Conservation (phyloP, 2,797 vertebrate species). For the Sebastes oblongus region DNA sequence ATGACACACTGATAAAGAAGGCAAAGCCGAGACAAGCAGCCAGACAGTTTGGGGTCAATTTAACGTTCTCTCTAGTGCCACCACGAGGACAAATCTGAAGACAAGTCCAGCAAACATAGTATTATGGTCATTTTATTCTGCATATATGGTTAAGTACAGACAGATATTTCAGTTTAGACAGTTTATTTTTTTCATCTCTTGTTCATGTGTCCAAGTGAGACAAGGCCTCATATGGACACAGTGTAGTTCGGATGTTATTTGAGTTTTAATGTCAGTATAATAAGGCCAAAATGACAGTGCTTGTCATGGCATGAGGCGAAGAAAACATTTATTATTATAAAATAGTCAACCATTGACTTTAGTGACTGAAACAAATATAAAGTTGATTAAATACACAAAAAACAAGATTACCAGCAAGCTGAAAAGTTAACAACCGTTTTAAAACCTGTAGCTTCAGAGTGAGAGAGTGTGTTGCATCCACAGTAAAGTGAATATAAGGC, state of each 20-base stretch:
- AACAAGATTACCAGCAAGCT: neutral
- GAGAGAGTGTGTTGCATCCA: neutral
- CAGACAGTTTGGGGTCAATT: conserved; percentile 48
- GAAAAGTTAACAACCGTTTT: neutral
- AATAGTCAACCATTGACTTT: neutral
- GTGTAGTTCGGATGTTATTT: neutral
- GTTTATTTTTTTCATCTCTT: too few relatives aligned
- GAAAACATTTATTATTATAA: neutral
- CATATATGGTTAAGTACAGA: neutral
- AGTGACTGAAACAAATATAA: neutral
- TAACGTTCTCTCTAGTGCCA: conserved; percentile 14
- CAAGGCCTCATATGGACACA: neutral
- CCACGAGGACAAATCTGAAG: conserved; percentile 4
- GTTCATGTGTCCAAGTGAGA: too few relatives aligned
- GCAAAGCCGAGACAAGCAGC: neutral
- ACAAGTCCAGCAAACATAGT: neutral
- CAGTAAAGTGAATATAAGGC: neutral
- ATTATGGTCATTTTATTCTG: neutral
- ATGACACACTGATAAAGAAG: conserved; percentile 19
- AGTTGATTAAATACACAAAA: neutral
- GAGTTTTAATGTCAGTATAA: neutral
- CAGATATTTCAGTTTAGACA: neutral
- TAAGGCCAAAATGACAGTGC: neutral
- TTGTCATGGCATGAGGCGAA: neutral
- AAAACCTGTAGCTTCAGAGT: neutral